Percentiles rank a stretch among this genome's conserved stretches.
These are phyloP conservation scores for Chaetorhynchus papuensis DNA, from an alignment of 2,113 vertebrate genomes.

Conservation along the genomic window DNA sequence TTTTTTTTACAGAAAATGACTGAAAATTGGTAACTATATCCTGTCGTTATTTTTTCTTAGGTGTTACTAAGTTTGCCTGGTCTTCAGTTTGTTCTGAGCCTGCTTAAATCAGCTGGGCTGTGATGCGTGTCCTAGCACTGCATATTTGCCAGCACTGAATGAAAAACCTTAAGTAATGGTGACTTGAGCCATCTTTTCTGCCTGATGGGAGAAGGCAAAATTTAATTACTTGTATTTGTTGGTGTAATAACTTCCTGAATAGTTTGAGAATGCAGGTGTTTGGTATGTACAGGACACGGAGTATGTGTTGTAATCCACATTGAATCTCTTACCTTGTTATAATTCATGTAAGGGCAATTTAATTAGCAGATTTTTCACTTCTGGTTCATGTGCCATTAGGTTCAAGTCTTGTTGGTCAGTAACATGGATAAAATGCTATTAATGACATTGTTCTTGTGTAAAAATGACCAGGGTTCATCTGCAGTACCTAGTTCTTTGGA, in stretches of 20 bases:
- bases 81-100: neutral
- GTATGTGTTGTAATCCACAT: neutral
- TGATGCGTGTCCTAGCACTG: neutral
- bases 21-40: neutral
- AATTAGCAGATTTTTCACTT: neutral
- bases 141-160: neutral
- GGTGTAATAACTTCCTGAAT: neutral
- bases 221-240: neutral
- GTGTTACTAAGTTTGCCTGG: neutral
- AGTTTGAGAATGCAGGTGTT: neutral
- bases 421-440: neutral
- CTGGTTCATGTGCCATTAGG: neutral
- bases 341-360: neutral
- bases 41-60: neutral
- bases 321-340: neutral
- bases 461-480: neutral
- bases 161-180: neutral
- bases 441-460: neutral
- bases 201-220: neutral
- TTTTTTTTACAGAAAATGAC: neutral
- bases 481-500: neutral
- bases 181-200: neutral
- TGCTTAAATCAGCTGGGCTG: neutral
- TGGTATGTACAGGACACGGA: rapidly evolving
- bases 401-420: neutral